Base-by-base conservation (phyloP, 2,888 invertebrate species). In the Drosophila anceps region DNA sequence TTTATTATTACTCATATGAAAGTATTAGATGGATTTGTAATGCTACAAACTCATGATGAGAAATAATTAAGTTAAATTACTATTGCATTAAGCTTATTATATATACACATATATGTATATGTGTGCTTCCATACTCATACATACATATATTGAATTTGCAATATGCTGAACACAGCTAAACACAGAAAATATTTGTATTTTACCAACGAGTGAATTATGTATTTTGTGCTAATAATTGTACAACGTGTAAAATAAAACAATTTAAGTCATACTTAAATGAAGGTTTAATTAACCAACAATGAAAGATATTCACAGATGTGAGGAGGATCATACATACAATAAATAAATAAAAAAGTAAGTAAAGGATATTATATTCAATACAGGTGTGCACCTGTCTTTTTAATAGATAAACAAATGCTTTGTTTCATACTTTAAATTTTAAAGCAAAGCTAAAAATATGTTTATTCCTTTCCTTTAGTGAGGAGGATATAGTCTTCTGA, bases 181-280 rank as follows among this genome's bases (percentile, higher is more conserved):
- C 35, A 43, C n/a, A n/a, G n/a, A n/a, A n/a, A n/a, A n/a, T n/a
- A 43, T 48, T 55, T 66, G 18, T 20, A 50, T 31, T 60, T 46
- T 62, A 63, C 29, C 44, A 74, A 73, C 78, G 84, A 84, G 87
- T 87, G 87, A 87, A 83, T 84, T 70, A 69, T 67, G 76, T 83
- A 84, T 86, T 84, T 87, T 84, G 84, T 77, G 82, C 81, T 79
- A 68, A 59, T 54, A 59, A 68, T 54, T 70, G 65, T 76, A 63
- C 54, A 62, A 64, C 54, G 41, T 69, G 58, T 71, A 50, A 63
- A 76, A 81, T 78, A 72, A 73, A 81, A 71, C 59, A 20, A 78
- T 73, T 59, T 61, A 79, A 71, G 69, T 43, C 48, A 59, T 29
- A 37, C 7, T 24, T 2, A 20, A 9, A 9, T 20, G 29, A 1